Base-by-base conservation (phyloP, 2,113 vertebrate species). In the Ctenomys sociabilis region DNA sequence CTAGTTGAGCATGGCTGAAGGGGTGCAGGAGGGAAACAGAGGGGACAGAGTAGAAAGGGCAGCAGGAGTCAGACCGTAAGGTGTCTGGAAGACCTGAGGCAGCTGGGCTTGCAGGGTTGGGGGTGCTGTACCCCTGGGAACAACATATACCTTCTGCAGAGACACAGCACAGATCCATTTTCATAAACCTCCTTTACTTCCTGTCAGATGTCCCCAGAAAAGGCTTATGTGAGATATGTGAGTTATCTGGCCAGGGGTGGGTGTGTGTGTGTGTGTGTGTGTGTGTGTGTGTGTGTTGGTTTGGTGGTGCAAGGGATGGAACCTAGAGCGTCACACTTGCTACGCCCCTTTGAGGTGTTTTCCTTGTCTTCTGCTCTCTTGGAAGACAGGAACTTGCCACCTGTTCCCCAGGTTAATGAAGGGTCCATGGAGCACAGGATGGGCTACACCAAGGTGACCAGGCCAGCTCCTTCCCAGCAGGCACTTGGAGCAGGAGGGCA, bases 331-430 rank as follows among this genome's bases (percentile, higher is more conserved):
- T 70, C 30, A 26, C 3, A 30, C 59, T 17, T 84, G 57, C n/a
- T 84, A 66, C 43, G 45, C 7, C 35, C 21, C 66, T 54, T 30
- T 83, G 21, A 64, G 35, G 22, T 95, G 40, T 63, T 85, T 95
- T 85, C 86, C 82, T 0, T 77, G 72, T 64, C 52, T 80, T 68
- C 49, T 90, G 54, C n/a, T 49, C n/a, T 87, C 63, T 88, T 91
- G 81, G 54, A 73, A 73, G 66, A 90, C 66, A 40, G 85, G 68
- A 88, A 73, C 3, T n/a, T 32, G 37, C n/a, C 43, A 89, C 68
- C 80, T 54, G 43, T 78, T n/a, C 32, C 5, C 16, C 14, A 49
- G 30, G 70, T 52, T 78, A 66, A 57, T 9, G 59, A 32, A 32
- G n/a, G 40, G 40, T 45, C 57, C 40, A 0, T 24, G 5, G 94